Percentiles rank a stretch among this genome's conserved stretches.
phyloP scores from a whole-genome alignment of 2,888 invertebrate species.

The Rhorus exstirpatorius region DNA sequence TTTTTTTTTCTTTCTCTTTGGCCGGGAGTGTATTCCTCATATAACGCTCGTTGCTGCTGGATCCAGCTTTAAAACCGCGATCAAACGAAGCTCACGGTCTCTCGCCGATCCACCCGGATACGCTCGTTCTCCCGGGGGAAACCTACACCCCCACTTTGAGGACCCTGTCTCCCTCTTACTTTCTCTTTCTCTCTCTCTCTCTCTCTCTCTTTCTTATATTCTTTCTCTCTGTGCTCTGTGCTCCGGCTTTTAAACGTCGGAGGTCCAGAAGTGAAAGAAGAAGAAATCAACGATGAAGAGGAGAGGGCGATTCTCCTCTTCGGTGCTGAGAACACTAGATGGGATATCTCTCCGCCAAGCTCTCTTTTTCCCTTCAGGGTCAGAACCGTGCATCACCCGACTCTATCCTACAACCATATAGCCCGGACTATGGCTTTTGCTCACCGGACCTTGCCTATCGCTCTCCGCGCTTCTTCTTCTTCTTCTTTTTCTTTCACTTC shows the following conservation, averaged over 20 bases:
- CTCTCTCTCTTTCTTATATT: constrained; percentile 45
- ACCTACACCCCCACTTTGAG: constrained; percentile 66
- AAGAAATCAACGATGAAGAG: constrained; percentile 48
- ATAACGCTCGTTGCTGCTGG: constrained; percentile 2
- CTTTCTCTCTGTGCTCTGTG: constrained; percentile 46
- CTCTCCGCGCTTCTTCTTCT: constrained; percentile 49
- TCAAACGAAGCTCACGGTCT: constrained; percentile 57
- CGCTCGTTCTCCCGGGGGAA: constrained; percentile 73
- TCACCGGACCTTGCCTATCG: constrained; percentile 68
- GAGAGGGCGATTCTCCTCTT: constrained; percentile 51
- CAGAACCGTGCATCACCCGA: constrained; percentile 83
- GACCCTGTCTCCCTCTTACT: constrained; percentile 37
- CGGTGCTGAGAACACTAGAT: constrained; percentile 62
- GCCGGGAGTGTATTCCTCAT: background rate
- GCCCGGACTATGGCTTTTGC: constrained; percentile 47
- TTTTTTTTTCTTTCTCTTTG: too few species aligned
- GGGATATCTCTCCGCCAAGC: constrained; percentile 65
- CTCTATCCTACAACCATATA: constrained; percentile 74
- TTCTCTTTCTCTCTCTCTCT: constrained; percentile 51
- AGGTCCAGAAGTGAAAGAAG: constrained; percentile 67
- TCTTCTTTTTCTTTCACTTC: constrained; percentile 5
- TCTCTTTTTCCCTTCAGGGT: constrained; percentile 82
- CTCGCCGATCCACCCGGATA: constrained; percentile 81
- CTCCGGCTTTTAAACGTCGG: constrained; percentile 59
- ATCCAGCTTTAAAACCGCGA: constrained; percentile 32